Evolutionary conservation across 2,797 vertebrate species (phyloP), one percentile per base, ranked within the genome.

Genomic region (Peromyscus attwateri): DNA sequence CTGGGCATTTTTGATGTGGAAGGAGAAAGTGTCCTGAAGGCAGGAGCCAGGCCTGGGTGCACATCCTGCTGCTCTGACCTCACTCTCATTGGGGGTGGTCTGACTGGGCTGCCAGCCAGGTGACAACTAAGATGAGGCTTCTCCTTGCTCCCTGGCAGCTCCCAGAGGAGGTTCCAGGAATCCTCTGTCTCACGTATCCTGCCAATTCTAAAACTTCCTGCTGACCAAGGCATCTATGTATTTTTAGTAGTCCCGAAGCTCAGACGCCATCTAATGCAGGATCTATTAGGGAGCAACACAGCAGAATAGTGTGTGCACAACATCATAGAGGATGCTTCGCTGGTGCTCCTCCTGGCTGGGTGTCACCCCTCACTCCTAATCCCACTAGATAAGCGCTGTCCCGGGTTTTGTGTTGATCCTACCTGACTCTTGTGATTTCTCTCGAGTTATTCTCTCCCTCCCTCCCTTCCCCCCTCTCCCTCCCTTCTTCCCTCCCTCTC

Each of bases 131-230:
- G 27, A 40, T 0, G 12, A 77, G 82, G 49, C 21, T 17, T 0
- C 0, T 6, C 7, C 62, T 87, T 79, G 66, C 3, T 0, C 37
- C 52, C 79, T 68, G 94, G 82, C 90, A 49, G 89, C 31, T 21
- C 94, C 64, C 27, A 46, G 64, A 87, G 55, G 94, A 87, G 80
- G 93, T 93, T 88, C 93, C 94, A 66, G 94, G 95, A 96, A 89
- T 83, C 62, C 55, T 97, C 43, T 1, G 11, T 84, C 89, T 93
- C 34, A 68, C 46, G 80, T 85, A 64, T 73, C 94, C 87, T 96
- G 89, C 82, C 57, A 87, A 89, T 87, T 71, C 60, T 81, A 62
- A 82, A 96, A 80, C 81, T 82, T 43, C 27, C 40, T 12, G 6
- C 11, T 17, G 90, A 96, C 62, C 25, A 80, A 96, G 23, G 52